These are phyloP conservation scores for Phallusia fumigata DNA, from an alignment of 23 tunicate species.

Conservation along the genomic window DNA sequence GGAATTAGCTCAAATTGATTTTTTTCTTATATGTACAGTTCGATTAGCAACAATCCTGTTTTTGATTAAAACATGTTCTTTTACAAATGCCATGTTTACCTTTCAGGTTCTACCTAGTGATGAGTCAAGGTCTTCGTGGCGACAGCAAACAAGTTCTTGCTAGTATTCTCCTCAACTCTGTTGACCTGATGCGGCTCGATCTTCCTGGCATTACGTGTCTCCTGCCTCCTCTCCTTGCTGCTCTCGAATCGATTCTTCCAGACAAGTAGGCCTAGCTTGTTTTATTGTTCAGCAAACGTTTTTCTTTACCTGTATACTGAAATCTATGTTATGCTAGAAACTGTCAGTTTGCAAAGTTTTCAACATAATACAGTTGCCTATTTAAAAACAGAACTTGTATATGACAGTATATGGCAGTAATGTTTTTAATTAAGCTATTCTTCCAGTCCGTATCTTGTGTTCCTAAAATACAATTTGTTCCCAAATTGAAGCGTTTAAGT, in stretches of 20 bases:
- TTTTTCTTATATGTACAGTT: too few species aligned
- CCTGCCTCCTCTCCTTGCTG: conserved; percentile 60
- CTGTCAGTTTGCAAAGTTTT: too few species aligned
- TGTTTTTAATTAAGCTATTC: too few species aligned
- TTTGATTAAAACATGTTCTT: not conserved
- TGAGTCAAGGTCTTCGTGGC: conserved; percentile 80
- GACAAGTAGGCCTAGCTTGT: conserved; percentile 49
- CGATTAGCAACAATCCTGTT: not conserved
- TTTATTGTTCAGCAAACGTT: too few species aligned
- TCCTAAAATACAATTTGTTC: too few species aligned
- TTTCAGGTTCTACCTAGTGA: conserved; percentile 69
- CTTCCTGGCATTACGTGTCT: conserved; percentile 94
- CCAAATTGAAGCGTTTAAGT: too few species aligned
- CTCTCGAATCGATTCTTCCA: conserved; percentile 85
- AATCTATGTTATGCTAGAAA: too few species aligned
- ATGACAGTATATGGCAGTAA: too few species aligned
- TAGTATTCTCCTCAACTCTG: conserved; percentile 79
- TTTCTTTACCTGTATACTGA: too few species aligned
- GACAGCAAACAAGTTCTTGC: conserved; percentile 84
- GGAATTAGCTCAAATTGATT: not conserved
- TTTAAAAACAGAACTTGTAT: too few species aligned
- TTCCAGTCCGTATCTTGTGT: too few species aligned
- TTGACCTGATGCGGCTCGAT: conserved; percentile 81
- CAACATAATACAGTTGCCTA: too few species aligned
- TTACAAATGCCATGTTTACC: not conserved